Base-by-base conservation (phyloP, 2,888 invertebrate species). In the Phyllotreta striolata region DNA sequence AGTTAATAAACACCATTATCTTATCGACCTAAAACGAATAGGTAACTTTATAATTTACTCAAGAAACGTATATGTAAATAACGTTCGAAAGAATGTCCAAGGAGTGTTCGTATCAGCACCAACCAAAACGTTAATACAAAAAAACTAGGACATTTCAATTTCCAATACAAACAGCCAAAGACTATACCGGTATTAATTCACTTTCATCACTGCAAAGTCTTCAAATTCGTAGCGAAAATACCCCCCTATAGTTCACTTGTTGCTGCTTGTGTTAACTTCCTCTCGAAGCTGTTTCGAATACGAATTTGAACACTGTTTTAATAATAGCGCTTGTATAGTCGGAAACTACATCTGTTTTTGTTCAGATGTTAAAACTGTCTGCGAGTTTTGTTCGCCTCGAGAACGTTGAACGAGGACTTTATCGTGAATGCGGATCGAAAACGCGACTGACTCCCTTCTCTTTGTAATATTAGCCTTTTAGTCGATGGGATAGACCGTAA, bases 81-180 rank as follows among this genome's bases (percentile, higher is more conserved):
- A 24, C 24, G 24, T 24, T 24, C 4, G 24, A 24, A n/a, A 24
- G 24, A 24, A 24, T 24, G 1, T 24, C 24, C 24, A 24, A 24
- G 24, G 24, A 24, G 24, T 24, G 24, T 24, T 24, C 24, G 24
- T 24, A 24, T n/a, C n/a, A 24, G 24, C 24, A 24, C 24, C 4
- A 24, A 24, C 47, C n/a, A 13, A 13, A 9, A 44, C 47, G n/a
- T 13, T 35, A 14, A n/a, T n/a, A 49, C 34, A 9, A 49, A 49
- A 44, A 49, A 49, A 49, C 49, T 49, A 49, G 49, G 6, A 49
- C 49, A 12, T 49, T 49, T 35, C 47, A 47, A 5, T 47, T 47
- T n/a, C 37, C 47, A 13, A 13, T 47, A n/a, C n/a, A n/a, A n/a
- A n/a, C n/a, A 34, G 24, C n/a, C 3, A 6, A n/a, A 3, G 35